These are phyloP conservation scores for Slavum lentiscoides DNA, from an alignment of 2,888 invertebrate genomes.

Conservation along the genomic window DNA sequence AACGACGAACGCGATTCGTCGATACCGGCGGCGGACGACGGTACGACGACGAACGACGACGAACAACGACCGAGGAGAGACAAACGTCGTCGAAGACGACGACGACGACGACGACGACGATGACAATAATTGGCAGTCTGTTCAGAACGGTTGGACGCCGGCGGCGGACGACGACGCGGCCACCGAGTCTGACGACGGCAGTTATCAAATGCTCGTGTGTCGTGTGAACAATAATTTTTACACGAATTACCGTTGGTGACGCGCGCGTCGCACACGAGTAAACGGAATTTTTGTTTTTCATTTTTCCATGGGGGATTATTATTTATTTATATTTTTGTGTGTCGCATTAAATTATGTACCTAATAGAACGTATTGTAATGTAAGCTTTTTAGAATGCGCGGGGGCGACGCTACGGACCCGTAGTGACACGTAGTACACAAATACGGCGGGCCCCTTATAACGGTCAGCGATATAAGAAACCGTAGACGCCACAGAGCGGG, in stretches of 20 bases:
- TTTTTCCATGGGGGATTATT: too few relatives aligned
- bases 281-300: too few relatives aligned
- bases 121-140: background rate
- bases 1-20: background rate
- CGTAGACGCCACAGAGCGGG: too few relatives aligned
- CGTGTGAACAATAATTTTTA: conserved; percentile 18
- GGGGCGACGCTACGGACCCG: too few relatives aligned
- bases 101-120: background rate
- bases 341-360: too few relatives aligned
- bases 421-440: too few relatives aligned
- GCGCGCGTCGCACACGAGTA: too few relatives aligned
- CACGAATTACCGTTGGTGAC: conserved; percentile 35
- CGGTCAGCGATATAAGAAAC: too few relatives aligned
- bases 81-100: background rate
- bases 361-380: too few relatives aligned
- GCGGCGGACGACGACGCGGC: background rate
- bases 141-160: background rate
- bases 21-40: background rate
- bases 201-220: conserved; percentile 15
- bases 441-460: too few relatives aligned
- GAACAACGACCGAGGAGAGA: background rate
- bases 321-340: too few relatives aligned
- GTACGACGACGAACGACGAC: background rate
- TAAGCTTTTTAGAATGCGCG: too few relatives aligned
- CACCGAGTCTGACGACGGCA: background rate